phyloP scores from a whole-genome alignment of 2,888 invertebrate genomes.

The Lepidocyrtoides sp. region DNA sequence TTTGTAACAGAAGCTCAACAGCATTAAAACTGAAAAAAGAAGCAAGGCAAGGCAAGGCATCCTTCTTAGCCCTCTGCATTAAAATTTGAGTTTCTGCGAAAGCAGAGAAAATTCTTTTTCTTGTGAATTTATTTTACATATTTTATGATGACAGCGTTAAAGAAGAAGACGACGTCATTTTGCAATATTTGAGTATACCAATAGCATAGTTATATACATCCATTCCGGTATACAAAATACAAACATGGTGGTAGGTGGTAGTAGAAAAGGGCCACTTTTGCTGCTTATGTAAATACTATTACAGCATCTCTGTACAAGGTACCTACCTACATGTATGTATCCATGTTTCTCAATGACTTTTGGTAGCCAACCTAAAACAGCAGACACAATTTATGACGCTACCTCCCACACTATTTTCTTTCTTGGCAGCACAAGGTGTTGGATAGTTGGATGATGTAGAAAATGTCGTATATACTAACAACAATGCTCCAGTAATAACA shows the following conservation, averaged over 20 bases:
- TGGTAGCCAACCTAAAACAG: background rate
- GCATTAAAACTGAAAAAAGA: too few relatives aligned
- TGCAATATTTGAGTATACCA: background rate
- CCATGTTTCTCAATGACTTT: too few relatives aligned
- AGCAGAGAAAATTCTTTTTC: conserved; percentile 25
- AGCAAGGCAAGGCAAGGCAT: background rate
- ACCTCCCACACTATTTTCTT: conserved; percentile 15
- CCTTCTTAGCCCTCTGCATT: background rate
- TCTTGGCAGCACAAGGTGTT: conserved; percentile 44
- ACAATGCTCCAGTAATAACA: background rate
- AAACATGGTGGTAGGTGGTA: too few relatives aligned
- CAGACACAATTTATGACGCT: conserved; percentile 34
- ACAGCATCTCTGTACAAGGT: too few relatives aligned
- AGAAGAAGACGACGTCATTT: background rate
- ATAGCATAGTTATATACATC: too few relatives aligned
- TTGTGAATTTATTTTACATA: conserved; percentile 48
- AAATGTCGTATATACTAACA: conserved; percentile 3
- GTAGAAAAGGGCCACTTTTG: too few relatives aligned
- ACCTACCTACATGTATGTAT: too few relatives aligned
- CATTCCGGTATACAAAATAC: too few relatives aligned
- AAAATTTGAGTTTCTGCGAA: background rate
- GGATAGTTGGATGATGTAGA: background rate
- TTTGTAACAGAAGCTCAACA: too few relatives aligned
- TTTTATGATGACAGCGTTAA: conserved; percentile 49
- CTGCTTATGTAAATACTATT: too few relatives aligned